Base-by-base conservation (phyloP, 2,797 vertebrate species). In the Eutrigla gurnardus region DNA sequence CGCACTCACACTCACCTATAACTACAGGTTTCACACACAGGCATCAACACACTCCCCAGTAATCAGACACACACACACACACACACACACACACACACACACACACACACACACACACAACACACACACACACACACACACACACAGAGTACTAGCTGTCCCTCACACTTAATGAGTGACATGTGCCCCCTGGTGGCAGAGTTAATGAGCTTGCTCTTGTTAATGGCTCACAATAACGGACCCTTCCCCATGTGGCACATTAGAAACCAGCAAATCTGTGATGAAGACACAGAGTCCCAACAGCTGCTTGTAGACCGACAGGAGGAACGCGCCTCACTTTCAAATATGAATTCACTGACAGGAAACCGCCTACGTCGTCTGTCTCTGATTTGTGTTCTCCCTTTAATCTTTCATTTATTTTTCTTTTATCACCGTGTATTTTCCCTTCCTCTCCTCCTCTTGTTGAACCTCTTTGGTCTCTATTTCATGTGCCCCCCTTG, bases 121-220 rank as follows among this genome's bases (percentile, higher is more conserved):
- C 33, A 45, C 40, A 45, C 61, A 58, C 33, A 49, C 60, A 70
- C 35, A 39, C 72, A 50, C 63, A 49, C 35, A 40, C 57, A 58
- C 54, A 40, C 68, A 78, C 46, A 49, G 65, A 75, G 25, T 33
- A 17, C 53, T 45, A 1, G 35, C 60, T 54, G 65, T 66, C 72
- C 68, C 70, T 86, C 79, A 79, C 66, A 13, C 40, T 43, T 70
- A 59, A 69, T 81, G 90, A 91, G 70, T 80, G 86, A 83, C 86
- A 91, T 65, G 14, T 87, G 90, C 93, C 93, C 89, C 84, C 93
- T 93, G 77, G 88, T 91, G 93, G 91, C 76, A 57, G 82, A 88
- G 50, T 68, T 90, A 83, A 85, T 86, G 77, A 86, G 79, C 82
- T 76, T 55, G 68, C 64, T 69, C 67, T 15, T 42, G 49, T 81